phyloP scores from a whole-genome alignment of 2,888 invertebrate genomes.

The Crossocerus cetratus region DNA sequence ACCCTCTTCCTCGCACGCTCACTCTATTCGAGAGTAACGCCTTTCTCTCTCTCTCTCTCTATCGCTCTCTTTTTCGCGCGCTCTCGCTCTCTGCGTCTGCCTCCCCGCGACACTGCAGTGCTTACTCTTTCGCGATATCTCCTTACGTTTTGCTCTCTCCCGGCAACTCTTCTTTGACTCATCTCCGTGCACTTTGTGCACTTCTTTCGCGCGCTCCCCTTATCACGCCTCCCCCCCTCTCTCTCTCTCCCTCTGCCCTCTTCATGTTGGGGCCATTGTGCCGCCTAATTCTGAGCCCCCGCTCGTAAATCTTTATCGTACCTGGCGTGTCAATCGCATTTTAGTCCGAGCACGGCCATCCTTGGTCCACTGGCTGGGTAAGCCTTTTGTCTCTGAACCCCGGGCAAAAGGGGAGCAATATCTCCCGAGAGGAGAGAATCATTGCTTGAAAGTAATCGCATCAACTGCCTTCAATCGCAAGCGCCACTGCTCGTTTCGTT shows the following conservation, averaged over 20 bases:
- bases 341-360: background rate
- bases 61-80: conserved; percentile 7
- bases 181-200: conserved; percentile 1
- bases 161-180: background rate
- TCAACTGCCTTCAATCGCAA: too few species aligned
- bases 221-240: background rate
- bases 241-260: background rate
- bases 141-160: conserved; percentile 6
- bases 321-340: background rate
- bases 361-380: too few species aligned
- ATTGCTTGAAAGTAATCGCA: too few species aligned
- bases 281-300: too few species aligned
- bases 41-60: conserved; percentile 23
- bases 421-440: too few species aligned
- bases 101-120: background rate
- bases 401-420: too few species aligned
- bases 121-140: conserved; percentile 16
- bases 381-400: too few species aligned
- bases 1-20: conserved; percentile 2
- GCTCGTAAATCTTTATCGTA: too few species aligned
- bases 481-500: too few species aligned
- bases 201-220: background rate
- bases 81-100: conserved; percentile 7
- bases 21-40: background rate
- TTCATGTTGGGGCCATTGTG: too few species aligned